Base-by-base conservation (phyloP, 1,140 invertebrate genomes). In the Penaeus indicus region DNA sequence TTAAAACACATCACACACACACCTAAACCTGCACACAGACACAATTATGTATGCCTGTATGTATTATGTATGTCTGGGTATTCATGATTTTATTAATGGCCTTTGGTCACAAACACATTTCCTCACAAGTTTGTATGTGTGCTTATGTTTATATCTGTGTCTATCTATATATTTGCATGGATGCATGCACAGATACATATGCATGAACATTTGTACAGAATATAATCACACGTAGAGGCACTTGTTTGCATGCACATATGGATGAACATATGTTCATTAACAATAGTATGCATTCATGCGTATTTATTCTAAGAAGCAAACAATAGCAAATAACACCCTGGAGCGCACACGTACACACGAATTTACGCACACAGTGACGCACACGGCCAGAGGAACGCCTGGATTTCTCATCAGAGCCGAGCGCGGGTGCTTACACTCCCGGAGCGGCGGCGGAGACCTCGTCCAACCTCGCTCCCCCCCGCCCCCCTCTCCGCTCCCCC, bases 381-480 rank as follows among this genome's bases (percentile, higher is more conserved):
- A 84, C 62, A 64, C n/a, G 32, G 7, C 27, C 38, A 64, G 62
- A 80, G 62, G 81, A 67, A 69, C 64, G 78, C 78, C 54, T 80
- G 78, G 78, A 80, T 80, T 80, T 80, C 78, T 80, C 78, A 80
- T 80, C 78, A 80, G 78, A 38, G 78, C 54, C 10, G 47, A 60
- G 25, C 11, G 38, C 47, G 72, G 78, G 47, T 80, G 78, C 78
- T 67, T 64, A 64, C 32, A 62, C 81, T 67, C 81, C 16, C n/a
- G 64, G 81, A 54, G 54, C 54, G 54, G 54, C 54, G 54, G 54
- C 54, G 54, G 54, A 54, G 54, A 54, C 54, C 54, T 54, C 54
- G 54, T 54, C 54, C 54, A 54, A 54, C 54, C 54, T 54, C 54
- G 54, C 54, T 11, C 54, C 54, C 54, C 11, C 54, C 54, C 11